Percentiles rank a stretch among this genome's conserved stretches.
phyloP scores from a whole-genome alignment of 1,140 invertebrate species.

The Drosophila melanogaster region DNA sequence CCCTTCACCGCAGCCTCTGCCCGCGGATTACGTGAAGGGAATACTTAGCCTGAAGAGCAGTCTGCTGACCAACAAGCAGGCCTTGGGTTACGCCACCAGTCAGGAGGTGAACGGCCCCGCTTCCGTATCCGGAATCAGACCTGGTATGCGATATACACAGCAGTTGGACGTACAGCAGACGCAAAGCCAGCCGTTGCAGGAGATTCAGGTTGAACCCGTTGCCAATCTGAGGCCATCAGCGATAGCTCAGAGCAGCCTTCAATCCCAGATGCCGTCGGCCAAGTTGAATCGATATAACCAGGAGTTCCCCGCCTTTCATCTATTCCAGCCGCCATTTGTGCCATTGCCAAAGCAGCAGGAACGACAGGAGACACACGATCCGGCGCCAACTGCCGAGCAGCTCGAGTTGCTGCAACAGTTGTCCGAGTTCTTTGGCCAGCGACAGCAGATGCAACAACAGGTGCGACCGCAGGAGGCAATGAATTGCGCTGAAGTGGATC shows the following conservation, averaged over 20 bases:
- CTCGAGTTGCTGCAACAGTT: constrained; percentile 56
- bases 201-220: constrained; percentile 10
- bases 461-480: neutral
- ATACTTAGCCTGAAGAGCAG: constrained; percentile 59
- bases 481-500: neutral
- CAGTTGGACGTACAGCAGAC: constrained; percentile 8
- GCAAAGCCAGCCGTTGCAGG: neutral
- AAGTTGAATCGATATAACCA: neutral
- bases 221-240: neutral
- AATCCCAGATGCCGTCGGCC: constrained; percentile 11
- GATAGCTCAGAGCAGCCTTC: neutral
- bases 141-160: neutral
- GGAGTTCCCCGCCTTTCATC: neutral
- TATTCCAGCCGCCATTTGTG: constrained; percentile 19
- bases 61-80: constrained; percentile 30
- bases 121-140: neutral
- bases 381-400: constrained; percentile 20
- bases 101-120: neutral
- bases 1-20: neutral
- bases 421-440: constrained; percentile 29
- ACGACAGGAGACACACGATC: neutral
- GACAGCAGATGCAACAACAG: constrained; percentile 13
- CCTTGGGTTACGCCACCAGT: neutral
- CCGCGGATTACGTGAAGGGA: constrained; percentile 57
- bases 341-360: neutral